These are phyloP conservation scores for Diadromus collaris DNA, from an alignment of 2,888 invertebrate species.

Conservation along the genomic window DNA sequence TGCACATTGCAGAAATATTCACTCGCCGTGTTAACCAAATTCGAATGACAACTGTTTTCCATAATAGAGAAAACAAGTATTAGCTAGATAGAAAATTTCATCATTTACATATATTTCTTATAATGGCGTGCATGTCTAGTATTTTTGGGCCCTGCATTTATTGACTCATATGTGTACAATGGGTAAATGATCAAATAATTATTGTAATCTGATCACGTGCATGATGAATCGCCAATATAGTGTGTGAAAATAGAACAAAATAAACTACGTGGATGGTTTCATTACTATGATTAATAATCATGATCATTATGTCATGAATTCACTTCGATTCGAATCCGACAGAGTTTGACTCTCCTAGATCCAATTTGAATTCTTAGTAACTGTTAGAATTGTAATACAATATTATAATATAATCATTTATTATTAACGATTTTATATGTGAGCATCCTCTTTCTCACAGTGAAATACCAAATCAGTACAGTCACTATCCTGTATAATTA, in stretches of 20 bases:
- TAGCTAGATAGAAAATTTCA: slow-evolving; percentile 1
- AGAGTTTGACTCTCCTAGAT: not conserved
- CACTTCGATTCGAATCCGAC: not conserved
- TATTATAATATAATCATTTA: too few relatives aligned
- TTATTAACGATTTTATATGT: too few relatives aligned
- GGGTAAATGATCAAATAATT: slow-evolving; percentile 27
- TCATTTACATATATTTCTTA: slow-evolving; percentile 8
- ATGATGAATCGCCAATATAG: not conserved
- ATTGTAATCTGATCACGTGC: not conserved
- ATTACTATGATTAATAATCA: not conserved
- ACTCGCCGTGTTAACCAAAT: not conserved
- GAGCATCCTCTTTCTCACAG: too few relatives aligned
- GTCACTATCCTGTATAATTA: too few relatives aligned
- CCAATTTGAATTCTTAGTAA: not conserved
- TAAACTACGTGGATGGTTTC: not conserved
- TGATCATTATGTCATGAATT: not conserved
- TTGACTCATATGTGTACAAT: not conserved
- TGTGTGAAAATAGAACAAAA: not conserved
- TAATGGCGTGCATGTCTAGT: slow-evolving; percentile 6
- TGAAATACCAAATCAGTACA: too few relatives aligned
- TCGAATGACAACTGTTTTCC: not conserved
- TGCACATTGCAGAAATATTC: not conserved
- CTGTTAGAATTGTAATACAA: not conserved
- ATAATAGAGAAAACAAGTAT: not conserved
- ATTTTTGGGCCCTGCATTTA: not conserved